Conservation (phyloP, 2,797 vertebrate genomes). For the Cottoperca gobio region DNA sequence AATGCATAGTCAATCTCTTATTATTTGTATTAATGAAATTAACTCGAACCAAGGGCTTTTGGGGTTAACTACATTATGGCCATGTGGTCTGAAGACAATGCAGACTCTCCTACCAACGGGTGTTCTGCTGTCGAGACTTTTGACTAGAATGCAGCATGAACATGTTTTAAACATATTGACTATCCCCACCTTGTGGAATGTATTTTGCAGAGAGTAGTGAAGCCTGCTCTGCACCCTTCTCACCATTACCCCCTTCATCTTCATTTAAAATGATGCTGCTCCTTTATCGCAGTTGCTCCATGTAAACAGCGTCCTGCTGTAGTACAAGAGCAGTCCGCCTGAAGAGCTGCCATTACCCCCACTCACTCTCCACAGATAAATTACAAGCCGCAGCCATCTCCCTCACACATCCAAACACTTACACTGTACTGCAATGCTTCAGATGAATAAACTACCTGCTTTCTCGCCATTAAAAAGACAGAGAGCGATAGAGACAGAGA, state of each 20-base stretch:
- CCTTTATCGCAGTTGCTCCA: slow-evolving; percentile 21
- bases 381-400: slow-evolving; percentile 1
- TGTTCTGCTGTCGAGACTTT: not conserved
- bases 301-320: slow-evolving; percentile 10
- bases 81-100: not conserved
- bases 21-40: not conserved
- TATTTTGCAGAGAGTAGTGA: not conserved
- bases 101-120: not conserved
- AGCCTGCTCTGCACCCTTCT: not conserved
- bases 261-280: slow-evolving; percentile 22
- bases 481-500: slow-evolving; percentile 10
- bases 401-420: slow-evolving; percentile 36
- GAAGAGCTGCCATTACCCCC: slow-evolving; percentile 25
- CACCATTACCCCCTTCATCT: slow-evolving; percentile 2
- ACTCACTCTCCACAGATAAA: slow-evolving; percentile 41
- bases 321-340: not conserved
- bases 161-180: not conserved
- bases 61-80: not conserved
- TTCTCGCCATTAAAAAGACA: slow-evolving; percentile 29
- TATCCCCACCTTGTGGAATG: not conserved
- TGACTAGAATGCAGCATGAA: not conserved
- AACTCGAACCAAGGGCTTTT: not conserved
- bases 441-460: slow-evolving; percentile 36
- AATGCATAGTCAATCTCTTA: not conserved
- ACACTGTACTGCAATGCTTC: not conserved